A percentile compares a stretch with the other conserved stretches of the same genome.
phyloP scores from a whole-genome alignment of 2,888 invertebrate species.

The Serripes groenlandicus region DNA sequence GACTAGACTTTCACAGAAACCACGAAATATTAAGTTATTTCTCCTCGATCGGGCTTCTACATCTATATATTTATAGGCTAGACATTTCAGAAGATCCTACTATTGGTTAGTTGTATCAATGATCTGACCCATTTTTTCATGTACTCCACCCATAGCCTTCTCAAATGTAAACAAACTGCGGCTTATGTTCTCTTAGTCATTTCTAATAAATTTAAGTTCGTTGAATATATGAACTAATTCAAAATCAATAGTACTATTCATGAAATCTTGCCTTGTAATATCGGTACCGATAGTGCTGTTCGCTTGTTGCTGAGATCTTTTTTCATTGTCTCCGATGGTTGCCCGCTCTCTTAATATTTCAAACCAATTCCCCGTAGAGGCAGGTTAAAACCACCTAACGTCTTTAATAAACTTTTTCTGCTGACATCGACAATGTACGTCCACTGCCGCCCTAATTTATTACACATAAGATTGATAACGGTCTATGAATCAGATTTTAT shows the following conservation, averaged over 20 bases:
- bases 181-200: neutral
- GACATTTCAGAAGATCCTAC: neutral
- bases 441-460: too few species aligned
- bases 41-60: conserved; percentile 2
- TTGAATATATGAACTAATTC: neutral
- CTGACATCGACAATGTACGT: too few species aligned
- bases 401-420: too few species aligned
- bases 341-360: too few species aligned
- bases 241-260: neutral
- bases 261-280: neutral
- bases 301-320: too few species aligned
- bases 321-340: too few species aligned
- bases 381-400: too few species aligned
- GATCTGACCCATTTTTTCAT: neutral
- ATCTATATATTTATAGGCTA: neutral
- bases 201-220: neutral
- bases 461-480: too few species aligned
- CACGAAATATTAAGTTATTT: neutral
- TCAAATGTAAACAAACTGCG: neutral
- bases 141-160: conserved; percentile 1
- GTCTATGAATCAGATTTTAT: too few species aligned
- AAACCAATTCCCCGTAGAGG: too few species aligned
- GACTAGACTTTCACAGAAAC: neutral
- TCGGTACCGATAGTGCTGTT: too few species aligned
- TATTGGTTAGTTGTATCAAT: neutral